Evolutionary conservation across 2,113 vertebrate species (phyloP).

Genomic region (Carlito syrichta): DNA sequence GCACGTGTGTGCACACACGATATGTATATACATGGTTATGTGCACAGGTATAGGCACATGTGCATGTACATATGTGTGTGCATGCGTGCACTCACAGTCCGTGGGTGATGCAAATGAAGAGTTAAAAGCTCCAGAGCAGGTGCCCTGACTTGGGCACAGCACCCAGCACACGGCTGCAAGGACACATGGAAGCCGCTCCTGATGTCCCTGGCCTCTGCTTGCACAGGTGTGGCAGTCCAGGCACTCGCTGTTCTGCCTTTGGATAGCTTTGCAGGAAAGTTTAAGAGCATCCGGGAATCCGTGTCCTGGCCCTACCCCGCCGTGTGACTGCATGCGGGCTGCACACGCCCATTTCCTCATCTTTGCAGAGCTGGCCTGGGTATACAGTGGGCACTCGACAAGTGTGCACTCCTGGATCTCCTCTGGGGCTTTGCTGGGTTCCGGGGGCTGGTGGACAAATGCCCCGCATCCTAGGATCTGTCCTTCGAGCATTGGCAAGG

Average conservation of each 20-base stretch:
- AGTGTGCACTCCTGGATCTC: accelerated
- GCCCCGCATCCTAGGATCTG: background rate
- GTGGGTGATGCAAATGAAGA: background rate
- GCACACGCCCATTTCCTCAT: accelerated
- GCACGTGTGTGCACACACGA: too few species aligned
- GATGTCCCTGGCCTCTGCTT: background rate
- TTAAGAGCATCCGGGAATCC: accelerated
- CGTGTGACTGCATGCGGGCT: accelerated
- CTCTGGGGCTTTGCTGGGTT: too few species aligned
- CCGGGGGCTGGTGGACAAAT: background rate
- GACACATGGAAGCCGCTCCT: accelerated
- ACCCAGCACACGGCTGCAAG: background rate
- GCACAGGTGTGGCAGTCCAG: accelerated
- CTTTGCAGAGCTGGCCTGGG: background rate
- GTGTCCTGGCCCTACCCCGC: accelerated
- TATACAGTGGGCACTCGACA: background rate
- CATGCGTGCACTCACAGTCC: background rate
- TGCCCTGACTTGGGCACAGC: background rate
- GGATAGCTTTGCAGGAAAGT: background rate
- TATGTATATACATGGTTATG: too few species aligned
- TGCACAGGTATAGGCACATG: too few species aligned
- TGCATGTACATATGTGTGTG: too few species aligned
- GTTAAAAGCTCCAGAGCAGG: background rate
- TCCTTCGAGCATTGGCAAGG: background rate
- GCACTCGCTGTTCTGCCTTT: background rate